A percentile compares a stretch with the other conserved stretches of the same genome.
Conservation (phyloP, 1,140 invertebrate genomes). For the Eueides isabella region DNA sequence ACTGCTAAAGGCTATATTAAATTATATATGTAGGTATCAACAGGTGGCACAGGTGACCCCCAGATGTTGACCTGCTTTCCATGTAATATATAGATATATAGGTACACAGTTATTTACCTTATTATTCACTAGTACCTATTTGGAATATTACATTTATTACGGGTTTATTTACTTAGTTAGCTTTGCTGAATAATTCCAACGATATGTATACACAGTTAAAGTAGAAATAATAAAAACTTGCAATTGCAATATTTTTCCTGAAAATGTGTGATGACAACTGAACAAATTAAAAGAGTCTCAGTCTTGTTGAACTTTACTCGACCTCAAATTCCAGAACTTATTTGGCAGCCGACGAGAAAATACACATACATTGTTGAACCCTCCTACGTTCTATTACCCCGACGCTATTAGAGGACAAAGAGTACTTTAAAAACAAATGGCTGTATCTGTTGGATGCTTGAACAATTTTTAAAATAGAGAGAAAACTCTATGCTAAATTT, state of each 20-base stretch:
- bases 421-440: slow-evolving; percentile 4
- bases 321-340: slow-evolving; percentile 13
- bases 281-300: background rate
- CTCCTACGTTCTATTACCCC: slow-evolving; percentile 13
- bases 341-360: slow-evolving; percentile 1
- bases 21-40: too few relatives aligned
- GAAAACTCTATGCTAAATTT: background rate
- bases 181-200: too few relatives aligned
- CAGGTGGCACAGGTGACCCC: too few relatives aligned
- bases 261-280: slow-evolving; percentile 11
- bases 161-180: too few relatives aligned
- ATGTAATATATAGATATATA: too few relatives aligned
- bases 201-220: background rate
- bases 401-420: slow-evolving; percentile 11
- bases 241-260: background rate
- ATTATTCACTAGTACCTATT: too few relatives aligned
- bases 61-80: too few relatives aligned
- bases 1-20: too few relatives aligned
- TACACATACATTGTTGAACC: background rate
- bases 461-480: background rate
- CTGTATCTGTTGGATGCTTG: background rate
- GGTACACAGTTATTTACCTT: too few relatives aligned
- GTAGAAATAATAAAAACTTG: background rate
- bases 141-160: too few relatives aligned
- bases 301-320: background rate